phyloP scores from a whole-genome alignment of 2,113 vertebrate species.

The Anser brachyrhynchus region DNA sequence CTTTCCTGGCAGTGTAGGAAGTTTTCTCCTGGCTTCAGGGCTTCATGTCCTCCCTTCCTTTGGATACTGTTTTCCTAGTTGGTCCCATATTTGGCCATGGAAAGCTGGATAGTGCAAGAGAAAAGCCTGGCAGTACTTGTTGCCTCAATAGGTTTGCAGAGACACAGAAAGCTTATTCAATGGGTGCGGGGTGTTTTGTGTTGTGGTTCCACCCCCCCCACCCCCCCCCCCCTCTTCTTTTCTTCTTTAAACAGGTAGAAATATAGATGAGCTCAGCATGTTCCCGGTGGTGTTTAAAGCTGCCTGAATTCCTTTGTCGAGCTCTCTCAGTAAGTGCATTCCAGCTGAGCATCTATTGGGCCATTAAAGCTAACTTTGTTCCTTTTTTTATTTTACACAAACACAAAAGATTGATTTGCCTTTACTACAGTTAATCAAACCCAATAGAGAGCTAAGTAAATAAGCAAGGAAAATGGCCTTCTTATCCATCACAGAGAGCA shows the following conservation, averaged over 20 bases:
- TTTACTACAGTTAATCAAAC: conserved; percentile 48
- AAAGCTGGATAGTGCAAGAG: neutral
- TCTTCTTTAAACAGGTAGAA: conserved; percentile 60
- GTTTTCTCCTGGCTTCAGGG: neutral
- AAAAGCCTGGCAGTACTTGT: neutral
- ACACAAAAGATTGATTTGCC: conserved; percentile 55
- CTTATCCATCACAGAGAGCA: conserved; percentile 31
- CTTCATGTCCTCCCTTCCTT: neutral
- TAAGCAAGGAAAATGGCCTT: conserved; percentile 44
- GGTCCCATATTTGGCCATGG: neutral
- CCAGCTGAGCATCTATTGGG: conserved; percentile 67
- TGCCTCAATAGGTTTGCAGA: conserved; percentile 12
- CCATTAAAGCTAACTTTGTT: conserved; percentile 63
- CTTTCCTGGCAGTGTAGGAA: neutral
- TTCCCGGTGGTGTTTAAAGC: conserved; percentile 68
- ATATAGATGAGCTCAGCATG: conserved; percentile 60
- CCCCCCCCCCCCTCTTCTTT: neutral
- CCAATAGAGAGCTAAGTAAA: conserved; percentile 40
- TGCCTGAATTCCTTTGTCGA: conserved; percentile 72
- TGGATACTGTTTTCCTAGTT: neutral
- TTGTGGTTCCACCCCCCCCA: no score
- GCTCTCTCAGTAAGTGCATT: conserved; percentile 56
- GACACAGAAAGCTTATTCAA: conserved; percentile 26
- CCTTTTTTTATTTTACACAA: conserved; percentile 55
- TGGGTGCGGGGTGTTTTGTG: neutral